Evolutionary conservation across 2,113 vertebrate species (phyloP).

Genomic region (Pyxicephalus adspersus): DNA sequence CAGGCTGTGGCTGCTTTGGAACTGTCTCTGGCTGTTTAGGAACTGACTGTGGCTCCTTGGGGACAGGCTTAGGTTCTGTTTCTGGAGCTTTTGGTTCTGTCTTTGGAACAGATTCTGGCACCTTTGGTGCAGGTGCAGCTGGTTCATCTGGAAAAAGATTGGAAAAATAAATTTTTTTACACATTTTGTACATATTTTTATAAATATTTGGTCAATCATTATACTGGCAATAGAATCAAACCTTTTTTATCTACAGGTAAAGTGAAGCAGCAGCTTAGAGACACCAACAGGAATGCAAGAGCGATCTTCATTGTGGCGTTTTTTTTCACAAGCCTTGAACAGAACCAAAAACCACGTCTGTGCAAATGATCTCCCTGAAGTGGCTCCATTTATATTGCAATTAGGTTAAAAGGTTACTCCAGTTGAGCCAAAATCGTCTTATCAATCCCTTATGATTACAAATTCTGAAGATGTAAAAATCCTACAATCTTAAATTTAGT

Average conservation of each 20-base stretch:
- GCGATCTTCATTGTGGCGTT: constrained; percentile 45
- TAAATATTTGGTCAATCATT: too few relatives aligned
- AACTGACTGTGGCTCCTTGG: constrained; percentile 14
- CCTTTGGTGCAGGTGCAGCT: constrained; percentile 38
- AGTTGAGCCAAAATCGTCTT: constrained; percentile 19
- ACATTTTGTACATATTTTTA: background rate
- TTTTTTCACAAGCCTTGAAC: constrained; percentile 3
- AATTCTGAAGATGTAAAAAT: background rate
- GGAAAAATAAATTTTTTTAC: background rate
- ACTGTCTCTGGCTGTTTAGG: constrained; percentile 23
- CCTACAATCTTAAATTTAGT: constrained; percentile 1
- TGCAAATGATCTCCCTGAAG: background rate
- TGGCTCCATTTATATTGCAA: constrained; percentile 19
- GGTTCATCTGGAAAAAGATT: constrained; percentile 23
- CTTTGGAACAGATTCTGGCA: background rate
- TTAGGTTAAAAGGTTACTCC: constrained; percentile 25
- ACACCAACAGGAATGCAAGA: constrained; percentile 45
- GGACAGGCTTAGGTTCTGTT: constrained; percentile 32
- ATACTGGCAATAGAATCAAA: background rate
- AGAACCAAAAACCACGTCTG: constrained; percentile 12
- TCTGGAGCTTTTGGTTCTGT: constrained; percentile 42
- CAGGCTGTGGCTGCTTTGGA: constrained; percentile 10
- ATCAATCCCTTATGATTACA: constrained; percentile 13
- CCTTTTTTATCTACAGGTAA: constrained; percentile 53
- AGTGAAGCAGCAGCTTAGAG: constrained; percentile 39